phyloP scores from a whole-genome alignment of 1,140 invertebrate species.

The Magallana ariakensis region DNA sequence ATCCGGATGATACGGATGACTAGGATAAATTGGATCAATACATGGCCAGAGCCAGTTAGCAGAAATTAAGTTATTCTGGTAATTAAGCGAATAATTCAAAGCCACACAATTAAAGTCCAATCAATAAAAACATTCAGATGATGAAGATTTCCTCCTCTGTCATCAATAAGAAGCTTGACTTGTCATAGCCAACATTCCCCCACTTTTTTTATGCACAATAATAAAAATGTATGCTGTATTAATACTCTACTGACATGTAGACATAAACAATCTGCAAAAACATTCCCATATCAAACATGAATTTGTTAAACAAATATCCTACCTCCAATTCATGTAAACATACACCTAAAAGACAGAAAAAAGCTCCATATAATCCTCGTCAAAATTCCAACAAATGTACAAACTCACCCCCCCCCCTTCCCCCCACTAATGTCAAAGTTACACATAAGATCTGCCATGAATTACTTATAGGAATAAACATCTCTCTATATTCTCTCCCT shows the following conservation, averaged over 20 bases:
- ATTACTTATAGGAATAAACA: slow-evolving; percentile 4
- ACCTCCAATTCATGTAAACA: too few relatives aligned
- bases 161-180: slow-evolving; percentile 1
- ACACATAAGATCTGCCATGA: neutral
- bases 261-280: too few relatives aligned
- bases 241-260: too few relatives aligned
- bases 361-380: too few relatives aligned
- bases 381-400: too few relatives aligned
- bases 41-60: slow-evolving; percentile 9
- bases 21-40: neutral
- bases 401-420: neutral
- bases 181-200: neutral
- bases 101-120: slow-evolving; percentile 4
- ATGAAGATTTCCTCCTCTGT: slow-evolving; percentile 8
- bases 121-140: slow-evolving; percentile 29
- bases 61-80: slow-evolving; percentile 28
- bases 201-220: neutral
- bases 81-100: slow-evolving; percentile 19
- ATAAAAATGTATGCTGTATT: too few relatives aligned
- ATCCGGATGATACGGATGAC: neutral
- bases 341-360: too few relatives aligned
- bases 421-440: neutral
- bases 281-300: too few relatives aligned
- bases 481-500: too few relatives aligned
- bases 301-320: too few relatives aligned